Conservation (phyloP, 2,797 vertebrate genomes). For the Brachyrhaphis roseni region DNA sequence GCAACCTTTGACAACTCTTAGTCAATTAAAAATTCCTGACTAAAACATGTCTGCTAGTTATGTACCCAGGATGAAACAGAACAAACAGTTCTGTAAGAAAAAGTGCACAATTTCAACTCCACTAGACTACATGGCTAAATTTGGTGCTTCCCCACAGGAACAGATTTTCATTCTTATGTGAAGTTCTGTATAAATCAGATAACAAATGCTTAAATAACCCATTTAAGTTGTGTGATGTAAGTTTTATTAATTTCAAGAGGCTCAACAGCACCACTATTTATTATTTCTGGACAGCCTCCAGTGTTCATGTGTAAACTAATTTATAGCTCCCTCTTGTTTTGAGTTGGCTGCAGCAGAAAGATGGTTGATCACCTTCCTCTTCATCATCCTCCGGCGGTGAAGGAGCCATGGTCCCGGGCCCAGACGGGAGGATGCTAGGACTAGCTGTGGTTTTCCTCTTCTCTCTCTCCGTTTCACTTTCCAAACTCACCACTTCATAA, state of each 20-base stretch:
- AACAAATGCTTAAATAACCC: background rate
- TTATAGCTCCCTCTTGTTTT: background rate
- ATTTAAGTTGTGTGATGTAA: background rate
- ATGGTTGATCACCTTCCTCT: constrained; percentile 88
- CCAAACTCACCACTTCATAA: constrained; percentile 95
- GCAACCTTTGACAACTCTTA: constrained; percentile 1
- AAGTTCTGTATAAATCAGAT: background rate
- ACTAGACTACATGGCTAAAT: constrained; percentile 22
- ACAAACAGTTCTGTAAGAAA: constrained; percentile 53
- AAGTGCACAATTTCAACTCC: constrained; percentile 11
- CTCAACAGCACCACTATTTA: constrained; percentile 1
- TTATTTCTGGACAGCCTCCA: constrained; percentile 4
- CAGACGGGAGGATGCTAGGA: constrained; percentile 85
- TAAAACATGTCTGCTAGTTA: constrained; percentile 18
- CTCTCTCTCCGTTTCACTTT: constrained; percentile 94
- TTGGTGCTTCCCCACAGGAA: constrained; percentile 17
- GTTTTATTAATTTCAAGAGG: constrained; percentile 3
- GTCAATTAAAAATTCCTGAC: background rate
- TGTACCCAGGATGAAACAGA: constrained; percentile 24
- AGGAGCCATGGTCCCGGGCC: constrained; percentile 87
- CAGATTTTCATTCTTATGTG: background rate
- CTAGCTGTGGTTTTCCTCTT: constrained; percentile 96
- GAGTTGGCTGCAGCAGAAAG: background rate
- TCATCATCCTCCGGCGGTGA: constrained; percentile 98
- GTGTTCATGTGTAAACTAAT: background rate